Evolutionary conservation across 2,888 invertebrate genomes (phyloP).

Genomic region (Helicoverpa assulta): DNA sequence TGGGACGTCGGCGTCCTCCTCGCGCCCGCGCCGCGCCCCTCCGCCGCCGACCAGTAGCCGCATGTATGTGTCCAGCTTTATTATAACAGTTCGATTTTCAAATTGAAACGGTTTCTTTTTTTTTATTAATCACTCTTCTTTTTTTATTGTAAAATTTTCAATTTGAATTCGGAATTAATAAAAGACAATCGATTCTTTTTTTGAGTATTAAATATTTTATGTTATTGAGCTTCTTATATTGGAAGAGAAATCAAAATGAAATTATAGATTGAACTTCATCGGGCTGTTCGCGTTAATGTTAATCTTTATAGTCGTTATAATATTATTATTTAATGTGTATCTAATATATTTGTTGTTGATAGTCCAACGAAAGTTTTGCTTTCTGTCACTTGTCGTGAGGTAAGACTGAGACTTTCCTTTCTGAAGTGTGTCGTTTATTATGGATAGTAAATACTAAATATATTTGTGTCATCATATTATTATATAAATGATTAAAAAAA

Average conservation of each 20-base stretch:
- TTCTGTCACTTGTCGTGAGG: constrained; percentile 73
- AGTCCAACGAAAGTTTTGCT: constrained; percentile 76
- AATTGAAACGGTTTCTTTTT: constrained; percentile 10
- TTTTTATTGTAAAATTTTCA: neutral
- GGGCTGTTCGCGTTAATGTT: constrained; percentile 62
- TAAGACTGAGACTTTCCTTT: constrained; percentile 81
- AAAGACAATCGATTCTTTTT: constrained; percentile 8
- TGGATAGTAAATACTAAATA: constrained; percentile 50
- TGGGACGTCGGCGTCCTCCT: constrained; percentile 95
- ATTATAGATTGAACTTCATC: constrained; percentile 46
- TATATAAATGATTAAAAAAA: constrained; percentile 38
- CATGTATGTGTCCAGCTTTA: constrained; percentile 41
- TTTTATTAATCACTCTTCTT: constrained; percentile 3
- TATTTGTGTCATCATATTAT: constrained; percentile 51
- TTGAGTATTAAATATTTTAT: neutral
- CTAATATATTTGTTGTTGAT: constrained; percentile 69
- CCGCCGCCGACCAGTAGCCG: constrained; percentile 72
- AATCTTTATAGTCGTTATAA: constrained; percentile 57
- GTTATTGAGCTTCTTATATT: constrained; percentile 42
- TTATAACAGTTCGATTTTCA: constrained; percentile 24
- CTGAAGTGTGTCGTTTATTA: constrained; percentile 59
- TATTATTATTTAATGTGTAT: constrained; percentile 63
- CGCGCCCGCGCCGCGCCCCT: constrained; percentile 80
- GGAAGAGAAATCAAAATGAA: constrained; percentile 37
- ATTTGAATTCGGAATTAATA: constrained; percentile 3